Evolutionary conservation across 2,797 vertebrate species (phyloP).

Genomic region (Semotilus atromaculatus): DNA sequence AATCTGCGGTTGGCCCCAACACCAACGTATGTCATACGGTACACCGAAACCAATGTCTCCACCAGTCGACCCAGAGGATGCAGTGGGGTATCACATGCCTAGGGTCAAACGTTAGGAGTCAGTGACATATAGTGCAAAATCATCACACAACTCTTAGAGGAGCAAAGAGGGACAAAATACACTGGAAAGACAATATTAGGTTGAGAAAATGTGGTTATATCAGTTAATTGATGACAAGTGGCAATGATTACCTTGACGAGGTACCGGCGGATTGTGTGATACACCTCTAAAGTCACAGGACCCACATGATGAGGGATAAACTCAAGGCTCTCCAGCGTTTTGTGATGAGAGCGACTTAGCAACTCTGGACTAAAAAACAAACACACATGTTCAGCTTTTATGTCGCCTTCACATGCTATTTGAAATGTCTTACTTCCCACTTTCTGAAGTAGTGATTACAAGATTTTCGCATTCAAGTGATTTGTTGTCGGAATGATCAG

Average conservation of each 20-base stretch:
- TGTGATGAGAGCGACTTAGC: slow-evolving; percentile 88
- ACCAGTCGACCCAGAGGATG: slow-evolving; percentile 92
- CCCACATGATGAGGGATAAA: slow-evolving; percentile 89
- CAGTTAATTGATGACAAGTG: background rate
- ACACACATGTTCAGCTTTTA: background rate
- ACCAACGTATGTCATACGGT: slow-evolving; percentile 97
- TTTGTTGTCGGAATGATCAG: background rate
- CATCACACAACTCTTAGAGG: too few relatives aligned
- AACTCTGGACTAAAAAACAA: slow-evolving; percentile 82
- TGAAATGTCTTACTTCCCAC: background rate
- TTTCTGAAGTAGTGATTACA: background rate
- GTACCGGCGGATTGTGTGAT: slow-evolving; percentile 87
- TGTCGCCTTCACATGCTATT: background rate
- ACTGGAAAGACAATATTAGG: background rate
- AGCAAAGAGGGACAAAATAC: background rate
- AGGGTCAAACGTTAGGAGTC: background rate
- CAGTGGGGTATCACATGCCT: slow-evolving; percentile 96
- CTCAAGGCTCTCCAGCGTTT: slow-evolving; percentile 92
- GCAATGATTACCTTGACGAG: slow-evolving; percentile 86
- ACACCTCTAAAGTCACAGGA: slow-evolving; percentile 88
- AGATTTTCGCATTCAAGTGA: background rate
- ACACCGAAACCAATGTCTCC: slow-evolving; percentile 93
- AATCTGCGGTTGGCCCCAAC: slow-evolving; percentile 94
- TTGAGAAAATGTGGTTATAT: background rate
- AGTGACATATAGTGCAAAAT: background rate